A percentile compares a stretch with the other conserved stretches of the same genome.
Evolutionary conservation across 2,888 invertebrate genomes (phyloP).

Genomic region (Oscheius sp.): DNA sequence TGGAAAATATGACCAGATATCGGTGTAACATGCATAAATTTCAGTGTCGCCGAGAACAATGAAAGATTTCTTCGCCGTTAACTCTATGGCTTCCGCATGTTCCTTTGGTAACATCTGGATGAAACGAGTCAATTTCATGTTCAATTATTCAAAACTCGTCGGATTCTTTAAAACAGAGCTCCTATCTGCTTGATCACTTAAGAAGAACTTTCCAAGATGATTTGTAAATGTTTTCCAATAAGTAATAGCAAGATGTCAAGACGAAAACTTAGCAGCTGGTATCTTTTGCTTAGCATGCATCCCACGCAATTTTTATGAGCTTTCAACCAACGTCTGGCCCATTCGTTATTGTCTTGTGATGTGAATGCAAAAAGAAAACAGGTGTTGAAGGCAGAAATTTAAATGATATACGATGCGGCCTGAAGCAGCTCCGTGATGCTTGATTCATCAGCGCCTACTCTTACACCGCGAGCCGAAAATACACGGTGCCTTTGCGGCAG

Average conservation of each 20-base stretch:
- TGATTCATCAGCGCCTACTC: slow-evolving; percentile 31
- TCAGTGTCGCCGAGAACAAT: background rate
- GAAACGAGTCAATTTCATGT: no score
- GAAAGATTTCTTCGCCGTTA: background rate
- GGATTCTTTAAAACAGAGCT: background rate
- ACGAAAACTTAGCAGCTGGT: no score
- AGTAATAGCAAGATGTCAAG: no score
- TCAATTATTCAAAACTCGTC: background rate
- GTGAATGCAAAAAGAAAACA: slow-evolving; percentile 19
- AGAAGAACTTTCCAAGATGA: no score
- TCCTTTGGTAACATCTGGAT: no score
- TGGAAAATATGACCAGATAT: slow-evolving; percentile 8
- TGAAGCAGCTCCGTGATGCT: slow-evolving; percentile 18
- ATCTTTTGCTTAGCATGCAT: no score
- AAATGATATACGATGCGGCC: slow-evolving; percentile 25
- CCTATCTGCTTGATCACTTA: no score
- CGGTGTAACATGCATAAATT: slow-evolving; percentile 18
- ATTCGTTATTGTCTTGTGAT: background rate
- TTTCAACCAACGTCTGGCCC: background rate
- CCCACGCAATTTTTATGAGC: background rate
- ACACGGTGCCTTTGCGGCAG: slow-evolving; percentile 25
- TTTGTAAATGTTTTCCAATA: no score
- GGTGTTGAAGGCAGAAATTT: slow-evolving; percentile 12
- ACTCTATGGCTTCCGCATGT: no score
- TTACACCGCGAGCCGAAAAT: slow-evolving; percentile 28